Base-by-base conservation (phyloP, 2,797 vertebrate genomes). In the Sylvia borin region DNA sequence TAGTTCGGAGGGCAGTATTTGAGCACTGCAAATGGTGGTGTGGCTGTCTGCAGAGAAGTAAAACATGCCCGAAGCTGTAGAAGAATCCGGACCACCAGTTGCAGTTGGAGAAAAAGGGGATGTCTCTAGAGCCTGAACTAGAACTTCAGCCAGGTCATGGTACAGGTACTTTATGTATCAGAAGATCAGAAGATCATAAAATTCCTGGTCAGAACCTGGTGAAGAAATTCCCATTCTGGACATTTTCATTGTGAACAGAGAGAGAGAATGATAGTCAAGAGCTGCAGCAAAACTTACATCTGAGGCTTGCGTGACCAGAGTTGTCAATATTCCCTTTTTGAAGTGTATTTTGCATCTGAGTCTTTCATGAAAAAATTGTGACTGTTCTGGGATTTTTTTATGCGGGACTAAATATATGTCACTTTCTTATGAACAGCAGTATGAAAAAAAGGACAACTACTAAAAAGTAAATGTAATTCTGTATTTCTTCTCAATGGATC, bases 261-360 rank as follows among this genome's bases (percentile, higher is more conserved):
- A 10, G 7, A 43, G 16, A 92, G 9, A 43, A 50, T 18, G 32
- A 16, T 50, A 47, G 10, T 4, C 4, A 32, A 71, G 61, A 82
- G n/a, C 15, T 31, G 25, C 42, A 53, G 22, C 26, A 83, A 65
- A 48, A 9, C 3, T 74, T 66, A 5, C 11, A 62, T 55, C 31
- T 1, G 4, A 64, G 27, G 8, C 24, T 76, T 43, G 4, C 0
- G 0, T 61, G 45, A 71, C 27, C 1, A 5, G 60, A 6, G 24
- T 16, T 74, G 62, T 26, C 31, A 68, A 48, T 50, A 57, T 53
- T 67, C 10, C 55, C 45, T 72, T 88, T 42, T 38, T 27, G 47
- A 53, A 22, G 7, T 61, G 2, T 38, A 34, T 72, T 79, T 27
- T 90, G 18, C 22, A 76, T 32, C 25, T 50, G 34, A 65, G 29